phyloP scores from a whole-genome alignment of 1,140 invertebrate species.

The Papilio aristodemus region DNA sequence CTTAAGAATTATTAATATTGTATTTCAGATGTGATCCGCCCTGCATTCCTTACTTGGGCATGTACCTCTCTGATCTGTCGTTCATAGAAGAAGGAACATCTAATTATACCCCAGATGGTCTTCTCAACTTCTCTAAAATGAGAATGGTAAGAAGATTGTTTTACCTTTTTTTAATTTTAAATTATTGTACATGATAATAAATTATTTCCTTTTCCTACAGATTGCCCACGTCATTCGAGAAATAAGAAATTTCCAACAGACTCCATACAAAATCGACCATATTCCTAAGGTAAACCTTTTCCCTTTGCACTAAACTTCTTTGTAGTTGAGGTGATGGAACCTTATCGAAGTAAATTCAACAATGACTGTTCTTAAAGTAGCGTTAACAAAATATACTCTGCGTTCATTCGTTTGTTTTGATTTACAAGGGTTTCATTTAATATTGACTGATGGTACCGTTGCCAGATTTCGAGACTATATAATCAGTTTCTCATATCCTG shows the following conservation, averaged over 20 bases:
- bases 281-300: conserved; percentile 86
- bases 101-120: conserved; percentile 93
- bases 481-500: no score
- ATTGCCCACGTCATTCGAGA: conserved; percentile 96
- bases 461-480: no score
- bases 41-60: conserved; percentile 95
- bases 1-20: conserved; percentile 26
- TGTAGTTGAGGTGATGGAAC: not conserved
- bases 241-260: conserved; percentile 95
- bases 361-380: no score
- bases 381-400: no score
- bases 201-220: conserved; percentile 79
- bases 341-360: not conserved
- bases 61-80: conserved; percentile 95
- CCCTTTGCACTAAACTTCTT: no score
- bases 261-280: conserved; percentile 94
- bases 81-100: conserved; percentile 97
- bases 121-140: conserved; percentile 98
- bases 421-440: no score
- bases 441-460: no score
- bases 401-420: no score
- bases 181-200: no score
- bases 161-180: not conserved
- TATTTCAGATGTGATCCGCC: conserved; percentile 91
- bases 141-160: conserved; percentile 88